Conservation (phyloP, 2,797 vertebrate species). For the Gallinago stenura region DNA sequence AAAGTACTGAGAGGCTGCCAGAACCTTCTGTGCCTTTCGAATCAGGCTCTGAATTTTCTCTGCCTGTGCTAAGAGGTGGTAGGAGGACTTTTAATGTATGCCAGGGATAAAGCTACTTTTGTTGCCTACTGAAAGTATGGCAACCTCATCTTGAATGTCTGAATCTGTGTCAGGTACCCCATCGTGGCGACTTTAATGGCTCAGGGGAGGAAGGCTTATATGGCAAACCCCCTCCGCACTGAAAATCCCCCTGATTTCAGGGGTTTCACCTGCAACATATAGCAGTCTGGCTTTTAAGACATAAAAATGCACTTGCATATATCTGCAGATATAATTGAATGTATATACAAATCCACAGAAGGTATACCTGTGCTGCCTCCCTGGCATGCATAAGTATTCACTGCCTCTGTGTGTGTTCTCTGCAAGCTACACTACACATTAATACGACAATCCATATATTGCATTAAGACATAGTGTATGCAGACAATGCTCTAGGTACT, state of each 20-base stretch:
- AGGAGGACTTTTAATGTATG: background rate
- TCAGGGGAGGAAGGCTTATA: background rate
- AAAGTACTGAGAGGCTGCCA: background rate
- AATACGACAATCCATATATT: constrained; percentile 69
- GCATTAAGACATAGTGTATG: constrained; percentile 62
- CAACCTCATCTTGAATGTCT: background rate
- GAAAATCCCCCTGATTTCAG: background rate
- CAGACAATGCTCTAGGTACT: constrained; percentile 69
- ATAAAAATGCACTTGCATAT: background rate
- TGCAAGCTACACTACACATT: constrained; percentile 68
- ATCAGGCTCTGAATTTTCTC: background rate
- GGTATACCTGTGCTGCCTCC: background rate
- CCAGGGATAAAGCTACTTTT: background rate
- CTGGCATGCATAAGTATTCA: background rate
- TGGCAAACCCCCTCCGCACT: background rate
- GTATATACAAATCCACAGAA: background rate
- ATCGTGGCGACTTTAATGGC: background rate
- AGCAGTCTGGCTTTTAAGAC: background rate
- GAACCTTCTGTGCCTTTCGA: background rate
- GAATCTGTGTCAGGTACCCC: background rate
- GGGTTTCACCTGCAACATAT: accelerated
- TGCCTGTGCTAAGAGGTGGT: background rate
- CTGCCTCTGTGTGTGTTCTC: constrained; percentile 27
- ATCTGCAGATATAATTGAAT: constrained; percentile 17
- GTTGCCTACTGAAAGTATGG: background rate